Base-by-base conservation (phyloP, 2,888 invertebrate genomes). In the Chymomyza fuscimana region DNA sequence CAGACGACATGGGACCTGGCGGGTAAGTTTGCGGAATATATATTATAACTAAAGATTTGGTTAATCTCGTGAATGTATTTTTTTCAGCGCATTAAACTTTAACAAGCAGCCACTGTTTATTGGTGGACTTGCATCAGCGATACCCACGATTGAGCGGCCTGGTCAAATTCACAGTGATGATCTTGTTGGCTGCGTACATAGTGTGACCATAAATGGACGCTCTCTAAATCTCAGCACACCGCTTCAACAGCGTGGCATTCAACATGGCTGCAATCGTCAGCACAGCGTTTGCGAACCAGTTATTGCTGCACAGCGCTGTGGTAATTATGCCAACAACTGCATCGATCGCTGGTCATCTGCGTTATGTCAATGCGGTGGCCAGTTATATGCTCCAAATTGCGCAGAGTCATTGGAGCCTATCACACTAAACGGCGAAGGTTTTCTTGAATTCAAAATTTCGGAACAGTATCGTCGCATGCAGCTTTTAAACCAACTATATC, bases 131-230 rank as follows among this genome's bases (percentile, higher is more conserved):
- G 93, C 94, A 60, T 95, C 95, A 78, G 96, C 97, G 0, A 97
- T 97, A 91, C 96, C 97, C 15, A 95, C 98, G 0, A 92, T 98
- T 32, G 97, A 97, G 90, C 94, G 97, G 59, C 97, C 97, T 0
- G 97, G 97, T 0, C 98, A 98, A 92, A 94, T 98, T 52, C 96
- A 96, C 86, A 95, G 97, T 0, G 98, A 98, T 89, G 98, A 98
- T 90, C 95, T 99, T 72, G 95, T 98, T 16, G 99, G 99, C 5
- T 99, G 99, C 89, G 94, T 98, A 79, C 97, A 98, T 88, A 97
- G 97, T 80, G 95, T 98, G 2, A 94, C 96, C 0, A 94, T 98
- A 66, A 98, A 98, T 88, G 98, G 97, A 4, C 94, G 97, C 25
- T 93, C 95, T 0, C 90, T 98, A 29, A 97, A 98, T 89, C 92